phyloP scores from a whole-genome alignment of 2,888 invertebrate species.

The Parthenolecanium corni region DNA sequence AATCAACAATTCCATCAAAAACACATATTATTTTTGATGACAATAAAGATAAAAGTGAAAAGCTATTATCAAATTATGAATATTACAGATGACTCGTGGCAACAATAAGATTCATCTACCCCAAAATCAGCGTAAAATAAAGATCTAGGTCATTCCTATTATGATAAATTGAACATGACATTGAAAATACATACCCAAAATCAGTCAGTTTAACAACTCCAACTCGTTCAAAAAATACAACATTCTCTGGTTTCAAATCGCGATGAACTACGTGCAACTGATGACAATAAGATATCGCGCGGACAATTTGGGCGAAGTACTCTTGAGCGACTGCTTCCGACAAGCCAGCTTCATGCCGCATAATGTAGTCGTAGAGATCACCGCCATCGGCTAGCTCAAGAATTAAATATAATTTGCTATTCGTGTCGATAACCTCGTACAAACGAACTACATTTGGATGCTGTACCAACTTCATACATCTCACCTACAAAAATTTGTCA shows the following conservation, averaged over 20 bases:
- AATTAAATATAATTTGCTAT: conserved; percentile 92
- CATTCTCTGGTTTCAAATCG: conserved; percentile 98
- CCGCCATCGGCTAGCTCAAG: conserved; percentile 96
- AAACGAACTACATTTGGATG: conserved; percentile 96
- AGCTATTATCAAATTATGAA: too few relatives aligned
- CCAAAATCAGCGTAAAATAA: too few relatives aligned
- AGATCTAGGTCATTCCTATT: too few relatives aligned
- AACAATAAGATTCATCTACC: too few relatives aligned
- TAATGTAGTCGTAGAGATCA: conserved; percentile 96
- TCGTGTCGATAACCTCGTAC: conserved; percentile 98
- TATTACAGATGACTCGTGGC: too few relatives aligned
- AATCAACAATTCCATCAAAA: conserved; percentile 1
- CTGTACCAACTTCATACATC: conserved; percentile 98
- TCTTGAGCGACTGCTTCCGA: conserved; percentile 59
- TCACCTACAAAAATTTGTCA: conserved; percentile 47
- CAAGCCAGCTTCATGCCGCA: conserved; percentile 69
- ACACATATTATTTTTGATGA: not conserved
- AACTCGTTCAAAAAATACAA: conserved; percentile 95
- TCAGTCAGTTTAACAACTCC: conserved; percentile 97
- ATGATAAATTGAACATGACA: too few relatives aligned
- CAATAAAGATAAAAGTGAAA: too few relatives aligned
- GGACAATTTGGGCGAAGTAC: conserved; percentile 93
- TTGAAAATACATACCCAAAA: conserved; percentile 59
- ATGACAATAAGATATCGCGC: conserved; percentile 97
- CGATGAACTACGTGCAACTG: conserved; percentile 76